Evolutionary conservation across 2,888 invertebrate species (phyloP), one percentile per base, ranked within the genome.

Genomic region (Synergus umbraculus): DNA sequence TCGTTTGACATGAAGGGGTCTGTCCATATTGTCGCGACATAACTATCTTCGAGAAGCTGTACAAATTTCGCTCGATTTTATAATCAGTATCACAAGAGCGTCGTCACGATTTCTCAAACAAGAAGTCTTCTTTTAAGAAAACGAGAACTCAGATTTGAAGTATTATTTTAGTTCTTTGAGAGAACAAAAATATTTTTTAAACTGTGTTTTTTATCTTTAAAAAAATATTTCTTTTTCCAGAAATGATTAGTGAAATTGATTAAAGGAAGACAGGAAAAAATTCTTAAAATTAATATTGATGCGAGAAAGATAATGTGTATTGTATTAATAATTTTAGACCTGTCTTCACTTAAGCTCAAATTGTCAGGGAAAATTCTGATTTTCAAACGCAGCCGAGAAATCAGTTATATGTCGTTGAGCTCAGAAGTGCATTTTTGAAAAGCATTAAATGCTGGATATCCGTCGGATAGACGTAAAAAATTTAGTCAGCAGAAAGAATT

Each of bases 271-370:
- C 41, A 73, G 46, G 46, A 29, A 69, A 37, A 37, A 54, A 54
- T 37, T 73, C 7, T 22, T 9, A 15, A 67, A 46, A 67, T 49
- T 46, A 7, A 4, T 49, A 49, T 49, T 18, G 7, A 54, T 54
- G 29, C 10, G 22, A 22, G 13, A 29, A 8, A 12, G 22, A 13
- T 22, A 22, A 22, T 22, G 60, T 60, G 54, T 54, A 54, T n/a
- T 54, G 3, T 54, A 54, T 54, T 54, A n/a, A 54, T 18, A 67
- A 67, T 13, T 43, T 46, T 18, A 43, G n/a, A 15, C 66, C 66
- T 67, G 46, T 43, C 46, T 67, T 67, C 37, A 13, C 49, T 73
- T 73, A 73, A 73, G 73, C 54, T 73, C 73, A 73, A 73, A 49
- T 37, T 37, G 41, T 73, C 73, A 73, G 54, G 73, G 73, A 73